Evolutionary conservation across 2,888 invertebrate genomes (phyloP).

Genomic region (Apamea epomidion): DNA sequence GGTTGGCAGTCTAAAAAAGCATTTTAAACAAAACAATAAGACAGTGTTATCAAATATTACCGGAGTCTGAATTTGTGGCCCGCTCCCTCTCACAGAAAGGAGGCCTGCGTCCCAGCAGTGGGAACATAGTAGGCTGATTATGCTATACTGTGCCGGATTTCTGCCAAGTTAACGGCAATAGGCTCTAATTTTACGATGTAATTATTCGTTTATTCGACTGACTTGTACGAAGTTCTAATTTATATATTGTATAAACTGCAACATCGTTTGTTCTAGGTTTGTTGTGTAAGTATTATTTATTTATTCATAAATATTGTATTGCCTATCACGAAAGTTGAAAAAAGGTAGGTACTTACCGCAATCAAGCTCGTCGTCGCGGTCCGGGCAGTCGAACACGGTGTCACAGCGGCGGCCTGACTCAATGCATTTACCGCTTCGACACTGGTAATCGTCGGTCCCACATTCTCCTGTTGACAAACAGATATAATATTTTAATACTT

Average conservation of each 20-base stretch:
- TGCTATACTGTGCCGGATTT: background rate
- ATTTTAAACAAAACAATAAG: background rate
- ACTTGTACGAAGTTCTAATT: background rate
- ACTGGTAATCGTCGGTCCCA: conserved; percentile 87
- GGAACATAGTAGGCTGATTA: background rate
- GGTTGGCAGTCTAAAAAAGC: conserved; percentile 75
- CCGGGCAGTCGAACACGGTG: conserved; percentile 90
- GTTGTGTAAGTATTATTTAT: too few relatives aligned
- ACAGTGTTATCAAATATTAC: background rate
- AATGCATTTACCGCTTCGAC: conserved; percentile 91
- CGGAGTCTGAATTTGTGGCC: background rate
- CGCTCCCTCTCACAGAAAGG: background rate
- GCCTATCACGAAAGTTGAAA: too few relatives aligned
- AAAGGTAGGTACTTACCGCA: conserved; percentile 86
- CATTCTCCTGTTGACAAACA: conserved; percentile 81
- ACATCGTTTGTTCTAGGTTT: background rate
- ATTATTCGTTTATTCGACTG: background rate
- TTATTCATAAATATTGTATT: background rate
- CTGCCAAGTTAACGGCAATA: too few relatives aligned
- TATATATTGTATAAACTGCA: background rate
- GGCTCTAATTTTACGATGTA: background rate
- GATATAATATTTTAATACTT: conserved; percentile 18
- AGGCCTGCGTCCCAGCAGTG: background rate
- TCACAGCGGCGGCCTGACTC: conserved; percentile 90
- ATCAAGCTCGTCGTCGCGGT: conserved; percentile 91